A percentile compares a stretch with the other conserved stretches of the same genome.
These are phyloP conservation scores for Drosophila borborema DNA, from an alignment of 2,888 invertebrate species.

Conservation along the genomic window DNA sequence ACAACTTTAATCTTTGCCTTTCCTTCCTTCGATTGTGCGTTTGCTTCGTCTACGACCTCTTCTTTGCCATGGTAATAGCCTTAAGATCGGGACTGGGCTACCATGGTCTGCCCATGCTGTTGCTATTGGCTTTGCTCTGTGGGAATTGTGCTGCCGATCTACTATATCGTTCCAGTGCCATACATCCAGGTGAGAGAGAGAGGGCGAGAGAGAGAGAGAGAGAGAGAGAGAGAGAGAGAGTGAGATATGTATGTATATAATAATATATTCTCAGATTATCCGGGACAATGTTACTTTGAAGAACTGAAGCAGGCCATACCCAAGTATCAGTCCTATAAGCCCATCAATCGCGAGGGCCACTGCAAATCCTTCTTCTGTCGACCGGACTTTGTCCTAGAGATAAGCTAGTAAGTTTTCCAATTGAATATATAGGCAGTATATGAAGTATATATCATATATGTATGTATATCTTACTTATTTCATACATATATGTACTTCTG, in stretches of 20 bases:
- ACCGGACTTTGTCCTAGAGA: conserved; percentile 76
- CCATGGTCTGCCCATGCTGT: conserved; percentile 26
- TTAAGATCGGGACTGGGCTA: conserved; percentile 13
- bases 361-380: conserved; percentile 78
- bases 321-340: conserved; percentile 77
- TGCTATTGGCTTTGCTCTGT: conserved; percentile 45
- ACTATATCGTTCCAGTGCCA: conserved; percentile 79
- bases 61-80: conserved; percentile 12
- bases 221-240: not conserved
- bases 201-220: not conserved
- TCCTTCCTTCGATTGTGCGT: not conserved
- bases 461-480: no score
- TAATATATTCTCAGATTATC: conserved; percentile 63
- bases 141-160: conserved; percentile 62
- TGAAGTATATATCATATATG: no score
- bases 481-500: no score
- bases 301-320: conserved; percentile 80
- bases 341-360: conserved; percentile 78
- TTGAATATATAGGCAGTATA: no score
- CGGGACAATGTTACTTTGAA: conserved; percentile 81
- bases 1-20: conserved; percentile 2
- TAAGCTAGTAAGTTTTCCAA: conserved; percentile 67
- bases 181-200: conserved; percentile 71
- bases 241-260: not conserved
- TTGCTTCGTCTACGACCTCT: not conserved